These are phyloP conservation scores for Armadillidium nasatum DNA, from an alignment of 1,140 invertebrate species.

Conservation along the genomic window DNA sequence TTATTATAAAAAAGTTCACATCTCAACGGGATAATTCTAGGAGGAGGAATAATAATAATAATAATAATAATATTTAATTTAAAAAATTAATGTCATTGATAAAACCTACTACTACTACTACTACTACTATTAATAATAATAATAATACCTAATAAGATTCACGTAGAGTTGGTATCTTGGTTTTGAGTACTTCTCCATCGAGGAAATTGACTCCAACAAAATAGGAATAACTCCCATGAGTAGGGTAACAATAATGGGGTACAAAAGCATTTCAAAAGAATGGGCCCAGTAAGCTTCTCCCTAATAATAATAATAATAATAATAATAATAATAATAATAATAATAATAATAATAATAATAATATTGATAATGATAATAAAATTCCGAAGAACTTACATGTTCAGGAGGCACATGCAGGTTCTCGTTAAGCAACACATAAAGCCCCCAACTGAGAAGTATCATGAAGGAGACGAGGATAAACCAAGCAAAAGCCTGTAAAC, in stretches of 20 bases:
- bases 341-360: too few relatives aligned
- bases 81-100: too few relatives aligned
- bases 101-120: too few relatives aligned
- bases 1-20: too few relatives aligned
- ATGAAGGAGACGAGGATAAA: neutral
- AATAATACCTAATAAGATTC: neutral
- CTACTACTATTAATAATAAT: too few relatives aligned
- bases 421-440: neutral
- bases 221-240: neutral
- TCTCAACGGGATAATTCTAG: too few relatives aligned
- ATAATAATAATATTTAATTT: too few relatives aligned
- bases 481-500: neutral
- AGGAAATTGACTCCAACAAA: neutral
- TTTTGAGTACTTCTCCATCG: neutral
- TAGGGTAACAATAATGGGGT: neutral
- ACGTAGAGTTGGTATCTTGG: constrained; percentile 1
- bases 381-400: neutral
- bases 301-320: neutral
- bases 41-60: too few relatives aligned
- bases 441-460: neutral
- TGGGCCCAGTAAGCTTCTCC: neutral
- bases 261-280: neutral
- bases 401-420: neutral
- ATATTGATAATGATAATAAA: too few relatives aligned
- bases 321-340: too few relatives aligned